Percentiles rank a stretch among this genome's conserved stretches.
These are phyloP conservation scores for Paraplagusia blochii DNA, from an alignment of 2,113 vertebrate species.

Conservation along the genomic window DNA sequence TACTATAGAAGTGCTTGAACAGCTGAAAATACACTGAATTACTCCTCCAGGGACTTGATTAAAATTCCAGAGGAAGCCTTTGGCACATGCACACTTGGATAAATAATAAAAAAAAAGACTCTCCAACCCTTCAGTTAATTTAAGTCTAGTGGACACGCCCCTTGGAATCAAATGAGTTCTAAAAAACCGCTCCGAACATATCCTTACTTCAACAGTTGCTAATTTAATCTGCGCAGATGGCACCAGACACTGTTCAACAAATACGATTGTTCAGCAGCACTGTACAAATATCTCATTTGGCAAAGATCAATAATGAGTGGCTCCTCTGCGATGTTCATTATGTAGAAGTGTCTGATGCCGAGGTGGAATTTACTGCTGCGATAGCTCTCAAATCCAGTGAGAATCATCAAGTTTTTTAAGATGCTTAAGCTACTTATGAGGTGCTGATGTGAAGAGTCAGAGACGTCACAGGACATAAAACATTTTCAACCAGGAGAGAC, in stretches of 20 bases:
- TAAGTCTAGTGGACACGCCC: conserved; percentile 4
- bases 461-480: conserved; percentile 22
- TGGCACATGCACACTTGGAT: conserved; percentile 39
- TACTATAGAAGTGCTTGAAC: conserved; percentile 49
- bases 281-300: conserved; percentile 31
- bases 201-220: conserved; percentile 10
- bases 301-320: conserved; percentile 40
- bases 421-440: conserved; percentile 58
- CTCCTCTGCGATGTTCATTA: conserved; percentile 47
- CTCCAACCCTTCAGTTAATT: conserved; percentile 23
- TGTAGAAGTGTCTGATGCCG: conserved; percentile 26
- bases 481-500: neutral
- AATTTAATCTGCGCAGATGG: conserved; percentile 20
- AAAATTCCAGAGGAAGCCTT: conserved; percentile 47
- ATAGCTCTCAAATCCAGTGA: conserved; percentile 26
- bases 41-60: conserved; percentile 52
- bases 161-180: conserved; percentile 15
- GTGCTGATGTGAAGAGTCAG: conserved; percentile 46
- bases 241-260: conserved; percentile 35
- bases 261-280: conserved; percentile 41
- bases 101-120: conserved; percentile 30
- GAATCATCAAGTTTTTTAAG: conserved; percentile 58
- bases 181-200: conserved; percentile 20
- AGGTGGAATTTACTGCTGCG: conserved; percentile 29
- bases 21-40: conserved; percentile 47